These are phyloP conservation scores for Pipistrellus pipistrellus DNA, from an alignment of 2,797 vertebrate genomes.

Conservation along the genomic window DNA sequence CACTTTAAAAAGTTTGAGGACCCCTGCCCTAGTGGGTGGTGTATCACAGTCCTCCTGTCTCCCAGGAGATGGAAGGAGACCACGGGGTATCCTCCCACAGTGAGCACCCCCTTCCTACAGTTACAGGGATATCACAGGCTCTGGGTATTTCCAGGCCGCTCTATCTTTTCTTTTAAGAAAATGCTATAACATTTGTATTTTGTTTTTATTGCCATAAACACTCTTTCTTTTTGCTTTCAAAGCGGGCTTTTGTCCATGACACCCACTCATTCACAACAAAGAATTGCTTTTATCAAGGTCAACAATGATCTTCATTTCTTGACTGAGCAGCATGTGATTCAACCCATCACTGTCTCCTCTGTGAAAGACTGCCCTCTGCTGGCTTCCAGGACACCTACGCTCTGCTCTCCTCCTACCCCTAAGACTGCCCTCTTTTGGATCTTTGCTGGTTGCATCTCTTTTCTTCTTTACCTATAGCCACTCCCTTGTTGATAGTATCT, in stretches of 20 bases:
- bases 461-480: not conserved
- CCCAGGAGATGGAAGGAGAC: rapidly evolving
- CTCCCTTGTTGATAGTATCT: not conserved
- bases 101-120: not conserved
- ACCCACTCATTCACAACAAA: not conserved
- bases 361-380: not conserved
- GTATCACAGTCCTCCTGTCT: no score
- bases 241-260: not conserved
- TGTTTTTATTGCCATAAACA: not conserved
- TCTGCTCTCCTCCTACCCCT: not conserved
- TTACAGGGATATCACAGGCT: not conserved
- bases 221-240: not conserved
- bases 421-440: not conserved
- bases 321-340: not conserved
- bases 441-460: not conserved
- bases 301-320: not conserved
- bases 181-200: not conserved
- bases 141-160: not conserved
- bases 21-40: rapidly evolving
- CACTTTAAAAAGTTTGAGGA: no score
- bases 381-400: not conserved
- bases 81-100: not conserved
- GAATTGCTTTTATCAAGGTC: not conserved
- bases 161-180: not conserved
- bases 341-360: not conserved